Evolutionary conservation across 2,113 vertebrate genomes (phyloP), one percentile per base, ranked within the genome.

Genomic region (Archocentrus centrarchus): DNA sequence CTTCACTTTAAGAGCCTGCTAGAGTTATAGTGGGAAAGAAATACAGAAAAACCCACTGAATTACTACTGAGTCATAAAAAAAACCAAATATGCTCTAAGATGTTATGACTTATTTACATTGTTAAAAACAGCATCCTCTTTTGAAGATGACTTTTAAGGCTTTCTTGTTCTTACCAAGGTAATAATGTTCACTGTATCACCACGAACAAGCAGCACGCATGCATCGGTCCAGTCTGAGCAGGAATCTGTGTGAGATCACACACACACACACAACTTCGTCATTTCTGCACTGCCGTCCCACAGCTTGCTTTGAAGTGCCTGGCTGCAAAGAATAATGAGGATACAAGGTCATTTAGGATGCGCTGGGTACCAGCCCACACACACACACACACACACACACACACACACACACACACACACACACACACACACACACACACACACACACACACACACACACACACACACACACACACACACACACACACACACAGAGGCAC

Each of bases 341-440:
- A 93, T 88, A 84, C 92, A 92, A 95, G 95, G 95, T 95, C 91
- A 87, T 92, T 92, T 91, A 83, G 86, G 92, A 94, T 92, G 92
- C 89, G 82, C 90, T 84, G 76, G 79, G 85, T 84, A 90, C 62
- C 82, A 82, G 86, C 85, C 88, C 80, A 79, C 86, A 57, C 64
- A 81, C 81, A 44, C 66, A 24, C 50, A 55, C 75, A 59, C 78
- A 80, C 27, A 55, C 44, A 17, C 83, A 66, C 14, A 37, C 58
- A n/a, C 59, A 30, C 35, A 63, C 59, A 62, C 39, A 24, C 50
- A 55, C 75, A 59, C 78, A 80, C 27, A 55, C 44, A 17, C 83
- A 66, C 14, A 37, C 58, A n/a, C 59, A 30, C 35, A 63, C 59
- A 62, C 39, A 57, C 32, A 41, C 3, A 80, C n/a, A 76, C 47